phyloP scores from a whole-genome alignment of 2,113 vertebrate genomes.

The Platichthys flesus region DNA sequence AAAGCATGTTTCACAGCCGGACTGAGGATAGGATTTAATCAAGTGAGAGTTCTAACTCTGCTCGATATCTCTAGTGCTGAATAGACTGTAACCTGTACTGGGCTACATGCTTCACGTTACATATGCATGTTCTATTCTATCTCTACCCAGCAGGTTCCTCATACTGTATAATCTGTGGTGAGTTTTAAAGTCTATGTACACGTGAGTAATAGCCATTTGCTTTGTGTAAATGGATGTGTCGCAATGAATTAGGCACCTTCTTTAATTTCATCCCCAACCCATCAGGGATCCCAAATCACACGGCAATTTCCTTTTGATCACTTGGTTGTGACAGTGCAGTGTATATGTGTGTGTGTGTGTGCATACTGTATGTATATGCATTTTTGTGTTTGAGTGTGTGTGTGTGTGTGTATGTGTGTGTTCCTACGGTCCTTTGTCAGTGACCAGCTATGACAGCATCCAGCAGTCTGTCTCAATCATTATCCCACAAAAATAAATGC shows the following conservation, averaged over 20 bases:
- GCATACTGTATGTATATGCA: background rate
- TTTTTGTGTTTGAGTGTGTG: background rate
- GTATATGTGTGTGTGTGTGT: background rate
- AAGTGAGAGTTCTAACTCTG: constrained; percentile 35
- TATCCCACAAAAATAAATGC: constrained; percentile 36
- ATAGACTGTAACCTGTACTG: constrained; percentile 32
- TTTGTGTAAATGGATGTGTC: constrained; percentile 72
- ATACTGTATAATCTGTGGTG: constrained; percentile 12
- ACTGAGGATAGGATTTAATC: constrained; percentile 53
- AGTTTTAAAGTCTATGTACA: constrained; percentile 52
- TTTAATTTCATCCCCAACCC: constrained; percentile 59
- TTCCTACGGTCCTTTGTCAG: constrained; percentile 23
- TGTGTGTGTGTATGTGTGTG: background rate
- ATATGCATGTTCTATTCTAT: constrained; percentile 37
- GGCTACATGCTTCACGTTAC: constrained; percentile 33
- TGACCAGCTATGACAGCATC: constrained; percentile 22
- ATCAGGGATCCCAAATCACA: constrained; percentile 58
- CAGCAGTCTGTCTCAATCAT: constrained; percentile 39
- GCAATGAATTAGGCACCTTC: constrained; percentile 62
- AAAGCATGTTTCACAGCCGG: constrained; percentile 49
- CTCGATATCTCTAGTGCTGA: constrained; percentile 36
- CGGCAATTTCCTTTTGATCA: constrained; percentile 61
- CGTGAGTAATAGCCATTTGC: constrained; percentile 64
- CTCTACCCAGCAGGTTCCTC: constrained; percentile 17
- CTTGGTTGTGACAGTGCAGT: constrained; percentile 49